Evolutionary conservation across 2,113 vertebrate species (phyloP).

Genomic region (Uropsilus gracilis): DNA sequence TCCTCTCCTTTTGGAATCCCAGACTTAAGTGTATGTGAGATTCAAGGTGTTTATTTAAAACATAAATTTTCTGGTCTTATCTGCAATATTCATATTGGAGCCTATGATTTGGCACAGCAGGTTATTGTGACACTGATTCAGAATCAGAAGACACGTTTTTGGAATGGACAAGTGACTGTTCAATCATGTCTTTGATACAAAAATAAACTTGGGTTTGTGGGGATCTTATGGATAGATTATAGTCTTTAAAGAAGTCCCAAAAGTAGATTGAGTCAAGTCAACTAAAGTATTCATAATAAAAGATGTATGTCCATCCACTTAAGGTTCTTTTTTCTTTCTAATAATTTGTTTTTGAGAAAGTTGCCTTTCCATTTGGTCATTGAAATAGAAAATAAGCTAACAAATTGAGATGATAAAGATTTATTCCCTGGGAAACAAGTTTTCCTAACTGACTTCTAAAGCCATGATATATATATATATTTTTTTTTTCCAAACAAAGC

Average conservation of each 20-base stretch:
- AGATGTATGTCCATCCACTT: neutral
- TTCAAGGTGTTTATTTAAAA: neutral
- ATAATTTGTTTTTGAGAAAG: constrained; percentile 1
- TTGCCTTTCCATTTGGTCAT: neutral
- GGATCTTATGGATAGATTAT: constrained; percentile 17
- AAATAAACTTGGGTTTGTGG: neutral
- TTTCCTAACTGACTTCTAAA: constrained; percentile 42
- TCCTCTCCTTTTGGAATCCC: neutral
- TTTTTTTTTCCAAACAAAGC: neutral
- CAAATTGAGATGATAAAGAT: neutral
- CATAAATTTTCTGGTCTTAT: neutral
- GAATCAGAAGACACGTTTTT: constrained; percentile 31
- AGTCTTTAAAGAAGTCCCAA: neutral
- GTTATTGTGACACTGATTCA: neutral
- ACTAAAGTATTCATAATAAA: neutral
- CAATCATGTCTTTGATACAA: neutral
- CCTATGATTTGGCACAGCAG: neutral
- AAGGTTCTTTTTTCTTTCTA: neutral
- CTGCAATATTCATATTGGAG: neutral
- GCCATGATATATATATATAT: neutral
- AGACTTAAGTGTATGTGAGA: neutral
- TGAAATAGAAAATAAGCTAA: neutral
- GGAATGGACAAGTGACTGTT: neutral
- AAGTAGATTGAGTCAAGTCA: neutral
- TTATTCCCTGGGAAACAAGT: neutral